Evolutionary conservation across 2,797 vertebrate genomes (phyloP), one percentile per base, ranked within the genome.

Genomic region (Rhinichthys osculus): DNA sequence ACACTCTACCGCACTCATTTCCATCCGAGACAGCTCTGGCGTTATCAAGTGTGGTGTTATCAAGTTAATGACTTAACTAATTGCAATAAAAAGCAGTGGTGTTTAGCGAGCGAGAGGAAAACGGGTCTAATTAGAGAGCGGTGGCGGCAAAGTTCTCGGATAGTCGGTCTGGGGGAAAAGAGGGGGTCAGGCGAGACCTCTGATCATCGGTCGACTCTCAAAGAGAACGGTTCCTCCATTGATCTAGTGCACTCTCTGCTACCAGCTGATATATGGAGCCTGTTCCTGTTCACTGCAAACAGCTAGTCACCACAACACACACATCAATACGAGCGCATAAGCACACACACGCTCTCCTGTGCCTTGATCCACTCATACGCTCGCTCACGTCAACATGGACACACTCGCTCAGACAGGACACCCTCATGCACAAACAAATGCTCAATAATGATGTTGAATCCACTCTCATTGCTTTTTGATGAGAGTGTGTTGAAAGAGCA

Each of bases 31-130:
- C 93, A 94, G 92, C 91, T 93, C 92, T 92, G 90, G 92, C 90
- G 93, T 92, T 94, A 92, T 92, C 92, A 95, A 96, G 95, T 93
- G 94, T 95, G 13, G 11, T 1, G 7, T 71, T 85, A 52, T 72
- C 84, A 95, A 95, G 95, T 96, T 97, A 96, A 97, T 96, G 95
- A 94, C 90, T 93, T 92, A 95, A 95, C 96, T 97, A 97, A 98
- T 98, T 97, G 96, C 96, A 96, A 96, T 96, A 96, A 96, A 96
- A 96, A 96, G 95, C 94, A 96, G 95, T 95, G 95, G 93, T 96
- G 96, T 97, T 97, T 96, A 96, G 96, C 94, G 94, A 92, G 95
- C 40, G 93, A 95, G 94, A 94, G 92, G 93, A 95, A 96, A 97
- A 96, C 95, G 95, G 94, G 95, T 95, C 96, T 97, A 97, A 98